Base-by-base conservation (phyloP, 37 sponge, comb jelly and placozoan genomes). In the Hormiphora californensis region DNA sequence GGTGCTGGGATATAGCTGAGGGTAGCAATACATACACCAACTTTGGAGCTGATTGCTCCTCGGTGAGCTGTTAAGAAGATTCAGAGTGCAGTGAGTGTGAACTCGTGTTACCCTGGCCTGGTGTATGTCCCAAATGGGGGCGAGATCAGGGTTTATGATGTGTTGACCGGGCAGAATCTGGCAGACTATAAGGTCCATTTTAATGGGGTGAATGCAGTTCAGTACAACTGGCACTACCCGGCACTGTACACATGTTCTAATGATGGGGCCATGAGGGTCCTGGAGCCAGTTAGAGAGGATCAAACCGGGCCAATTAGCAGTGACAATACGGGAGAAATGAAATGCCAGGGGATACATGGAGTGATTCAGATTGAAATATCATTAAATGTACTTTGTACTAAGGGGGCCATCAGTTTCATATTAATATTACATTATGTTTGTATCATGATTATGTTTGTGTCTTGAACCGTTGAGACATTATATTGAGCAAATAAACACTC, bases 101-200 rank as follows among this genome's bases (percentile, higher is more conserved):
- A 65, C 35, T 25, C 67, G 3, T 65, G 67, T 65, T 65, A 65
- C 67, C 67, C 67, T 33, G 67, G 67, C 11, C 35, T 65, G 17
- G 38, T 65, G 17, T 65, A 65, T 65, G 11, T 65, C 12, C 67
- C 67, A 33, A 65, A 65, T 65, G 67, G 37, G 7, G 35, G 67
- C 35, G 67, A 65, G 4, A 31, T 65, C 8, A 36, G 38, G 1
- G 67, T 65, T 32, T 65, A 34, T 65, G 67, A 65, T 39, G 17
- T 65, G 12, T 32, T 65, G 35, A 33, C 67, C 35, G 67, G 67
- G 21, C 37, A 65, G 15, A 17, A 34, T 19, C 32, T 65, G 19
- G 9, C 33, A 19, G 37, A 33, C 35, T 39, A 36, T 5, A 36
- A 35, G 31, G 67, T 35, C 19, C 67, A 65, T 31, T 65, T 65